Evolutionary conservation across 2,797 vertebrate species (phyloP), one percentile per base, ranked within the genome.

Genomic region (Xenopus petersii): DNA sequence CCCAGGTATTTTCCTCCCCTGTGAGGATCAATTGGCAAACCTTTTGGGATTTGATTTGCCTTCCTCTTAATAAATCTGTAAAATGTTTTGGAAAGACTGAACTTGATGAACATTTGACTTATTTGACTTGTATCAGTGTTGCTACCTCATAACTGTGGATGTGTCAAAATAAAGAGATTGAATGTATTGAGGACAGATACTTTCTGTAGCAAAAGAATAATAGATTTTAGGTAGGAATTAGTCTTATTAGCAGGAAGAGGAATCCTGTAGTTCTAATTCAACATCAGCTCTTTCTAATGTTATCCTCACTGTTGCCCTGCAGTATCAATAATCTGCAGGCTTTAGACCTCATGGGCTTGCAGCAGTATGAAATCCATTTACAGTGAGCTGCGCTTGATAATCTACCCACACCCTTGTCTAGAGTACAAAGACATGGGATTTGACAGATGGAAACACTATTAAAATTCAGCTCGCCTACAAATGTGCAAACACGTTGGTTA

Each of bases 291-390:
- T 56, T 56, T 12, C 54, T 56, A 16, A 56, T 56, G 16, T 56
- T 56, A 56, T 56, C 54, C 54, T 56, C 54, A 56, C 54, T n/a
- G 54, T 56, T 56, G 54, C 54, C 54, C 54, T 16, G 54, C 54
- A 17, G 54, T 56, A 67, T 67, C 11, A 47, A 54, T 65, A 65
- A 65, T 46, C 70, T 79, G 79, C 46, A 75, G 54, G 1, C 46
- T 54, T 73, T 15, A 13, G 73, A 51, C 49, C 15, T 2, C 49
- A 51, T 51, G 79, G n/a, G 46, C 33, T 30, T 58, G 21, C 33
- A 73, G 67, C 67, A 36, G 47, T 74, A 1, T 60, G 51, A 42
- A 72, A 47, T 0, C 7, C 63, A 79, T 12, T 21, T 65, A 68
- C 54, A 58, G 70, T 60, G 60, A 82, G 70, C 65, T 65, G 79